Percentiles rank a stretch among this genome's conserved stretches.
These are phyloP conservation scores for Teinopalpus imperialis DNA, from an alignment of 2,888 invertebrate species.

Conservation along the genomic window DNA sequence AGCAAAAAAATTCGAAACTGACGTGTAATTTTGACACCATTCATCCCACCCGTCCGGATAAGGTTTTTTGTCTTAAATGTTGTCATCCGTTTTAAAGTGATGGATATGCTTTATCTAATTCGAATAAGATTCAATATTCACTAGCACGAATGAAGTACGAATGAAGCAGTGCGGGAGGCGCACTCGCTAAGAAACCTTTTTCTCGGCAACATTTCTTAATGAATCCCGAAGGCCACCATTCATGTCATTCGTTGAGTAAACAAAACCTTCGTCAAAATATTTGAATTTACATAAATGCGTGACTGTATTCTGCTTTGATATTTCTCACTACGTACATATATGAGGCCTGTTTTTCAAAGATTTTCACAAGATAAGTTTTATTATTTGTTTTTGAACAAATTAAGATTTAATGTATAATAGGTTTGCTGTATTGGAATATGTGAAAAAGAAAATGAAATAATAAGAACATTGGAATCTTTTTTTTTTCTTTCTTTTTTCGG, in stretches of 20 bases:
- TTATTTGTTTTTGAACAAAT: no score
- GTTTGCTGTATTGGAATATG: no score
- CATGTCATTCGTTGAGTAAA: constrained; percentile 75
- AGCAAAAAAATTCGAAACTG: constrained; percentile 68
- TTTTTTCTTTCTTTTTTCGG: no score
- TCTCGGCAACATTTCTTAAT: constrained; percentile 69
- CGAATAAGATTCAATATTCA: constrained; percentile 36
- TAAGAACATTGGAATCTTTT: no score
- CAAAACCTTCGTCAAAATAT: constrained; percentile 64
- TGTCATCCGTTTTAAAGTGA: constrained; percentile 1
- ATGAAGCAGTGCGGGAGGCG: constrained; percentile 27
- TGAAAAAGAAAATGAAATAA: no score
- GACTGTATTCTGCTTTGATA: constrained; percentile 29
- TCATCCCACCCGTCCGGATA: constrained; percentile 67
- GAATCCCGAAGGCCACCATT: constrained; percentile 71
- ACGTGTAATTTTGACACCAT: constrained; percentile 79
- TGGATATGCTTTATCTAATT: constrained; percentile 30
- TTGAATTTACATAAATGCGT: constrained; percentile 39
- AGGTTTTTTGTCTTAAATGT: constrained; percentile 36
- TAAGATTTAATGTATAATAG: no score
- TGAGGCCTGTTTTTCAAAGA: no score
- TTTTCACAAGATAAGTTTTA: no score
- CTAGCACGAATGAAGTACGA: constrained; percentile 12
- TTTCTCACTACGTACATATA: no score
- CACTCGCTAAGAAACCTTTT: constrained; percentile 42